A percentile compares a stretch with the other conserved stretches of the same genome.
These are phyloP conservation scores for Ceriagrion tenellum DNA, from an alignment of 2,888 invertebrate genomes.

Conservation along the genomic window DNA sequence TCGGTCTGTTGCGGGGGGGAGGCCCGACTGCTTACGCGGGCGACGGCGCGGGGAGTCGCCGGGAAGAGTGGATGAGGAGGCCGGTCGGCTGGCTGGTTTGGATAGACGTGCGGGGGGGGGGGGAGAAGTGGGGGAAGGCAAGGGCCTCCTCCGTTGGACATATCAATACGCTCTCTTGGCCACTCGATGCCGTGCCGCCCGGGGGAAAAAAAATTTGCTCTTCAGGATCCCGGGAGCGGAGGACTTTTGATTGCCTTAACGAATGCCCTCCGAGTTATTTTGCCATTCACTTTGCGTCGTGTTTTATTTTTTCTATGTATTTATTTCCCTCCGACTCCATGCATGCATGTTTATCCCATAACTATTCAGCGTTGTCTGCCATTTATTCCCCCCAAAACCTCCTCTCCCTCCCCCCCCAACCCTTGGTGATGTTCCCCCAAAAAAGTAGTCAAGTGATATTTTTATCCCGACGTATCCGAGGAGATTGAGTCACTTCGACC, in stretches of 20 bases:
- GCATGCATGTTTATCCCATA: constrained; percentile 11
- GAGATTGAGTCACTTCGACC: not conserved
- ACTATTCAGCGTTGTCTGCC: not conserved
- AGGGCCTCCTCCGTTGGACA: not conserved
- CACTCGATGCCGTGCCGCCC: constrained; percentile 38
- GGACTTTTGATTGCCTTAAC: constrained; percentile 60
- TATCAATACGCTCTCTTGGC: constrained; percentile 50
- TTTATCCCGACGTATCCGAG: constrained; percentile 5
- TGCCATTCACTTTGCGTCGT: not conserved
- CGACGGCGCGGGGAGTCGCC: not conserved
- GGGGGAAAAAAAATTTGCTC: constrained; percentile 46
- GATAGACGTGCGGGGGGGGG: not conserved
- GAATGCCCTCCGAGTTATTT: constrained; percentile 2
- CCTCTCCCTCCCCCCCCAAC: not conserved
- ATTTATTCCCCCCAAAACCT: not conserved
- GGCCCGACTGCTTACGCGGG: not conserved
- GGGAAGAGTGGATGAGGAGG: too few species aligned
- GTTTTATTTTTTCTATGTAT: too few species aligned
- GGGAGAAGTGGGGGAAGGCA: not conserved
- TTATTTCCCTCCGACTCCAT: not conserved
- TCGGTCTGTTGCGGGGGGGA: not conserved
- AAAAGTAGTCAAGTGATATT: not conserved
- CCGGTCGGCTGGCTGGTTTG: not conserved
- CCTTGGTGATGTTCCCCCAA: not conserved
- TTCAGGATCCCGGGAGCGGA: constrained; percentile 20